phyloP scores from a whole-genome alignment of 2,797 vertebrate genomes.

The Megalops cyprinoides region DNA sequence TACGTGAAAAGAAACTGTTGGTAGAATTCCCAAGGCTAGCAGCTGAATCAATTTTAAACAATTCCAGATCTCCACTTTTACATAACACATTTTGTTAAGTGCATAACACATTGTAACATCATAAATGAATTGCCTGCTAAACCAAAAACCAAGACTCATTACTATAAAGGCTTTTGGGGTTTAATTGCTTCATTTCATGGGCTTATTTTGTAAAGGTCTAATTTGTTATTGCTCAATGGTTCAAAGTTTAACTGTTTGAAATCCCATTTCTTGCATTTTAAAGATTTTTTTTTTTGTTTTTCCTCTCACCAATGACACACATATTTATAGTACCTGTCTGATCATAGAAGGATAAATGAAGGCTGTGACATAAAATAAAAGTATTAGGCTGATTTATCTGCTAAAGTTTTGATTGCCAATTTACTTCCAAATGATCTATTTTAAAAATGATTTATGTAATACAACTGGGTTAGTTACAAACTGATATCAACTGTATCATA shows the following conservation, averaged over 20 bases:
- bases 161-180: background rate
- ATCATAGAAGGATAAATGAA: too few relatives aligned
- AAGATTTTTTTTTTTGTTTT: too few relatives aligned
- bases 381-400: too few relatives aligned
- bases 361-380: too few relatives aligned
- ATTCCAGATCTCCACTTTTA: constrained; percentile 39
- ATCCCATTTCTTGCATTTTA: background rate
- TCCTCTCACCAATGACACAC: too few relatives aligned
- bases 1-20: constrained; percentile 43
- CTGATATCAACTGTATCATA: too few relatives aligned
- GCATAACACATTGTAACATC: constrained; percentile 40
- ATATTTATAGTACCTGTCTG: too few relatives aligned
- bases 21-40: constrained; percentile 37
- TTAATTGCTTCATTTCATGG: constrained; percentile 15
- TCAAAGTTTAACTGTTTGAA: constrained; percentile 18
- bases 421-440: too few relatives aligned
- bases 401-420: too few relatives aligned
- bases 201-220: constrained; percentile 16
- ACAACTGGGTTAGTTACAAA: too few relatives aligned
- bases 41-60: constrained; percentile 30
- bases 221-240: constrained; percentile 21
- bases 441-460: too few relatives aligned
- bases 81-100: constrained; percentile 41
- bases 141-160: constrained; percentile 31
- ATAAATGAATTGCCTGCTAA: constrained; percentile 41